Conservation (phyloP, 2,113 vertebrate species). For the Zosterops japonicus region DNA sequence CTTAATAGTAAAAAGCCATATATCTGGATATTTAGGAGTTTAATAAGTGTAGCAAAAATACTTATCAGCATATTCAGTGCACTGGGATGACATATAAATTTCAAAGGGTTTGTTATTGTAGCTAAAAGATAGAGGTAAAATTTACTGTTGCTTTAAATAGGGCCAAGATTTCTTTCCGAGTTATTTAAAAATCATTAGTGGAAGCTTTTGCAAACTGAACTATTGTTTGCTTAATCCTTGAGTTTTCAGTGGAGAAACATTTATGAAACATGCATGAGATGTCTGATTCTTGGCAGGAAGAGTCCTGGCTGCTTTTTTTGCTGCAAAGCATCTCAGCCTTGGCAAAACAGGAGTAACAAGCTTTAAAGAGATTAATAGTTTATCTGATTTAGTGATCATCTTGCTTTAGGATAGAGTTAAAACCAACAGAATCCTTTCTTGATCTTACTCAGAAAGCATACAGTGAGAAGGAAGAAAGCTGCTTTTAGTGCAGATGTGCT, state of each 20-base stretch:
- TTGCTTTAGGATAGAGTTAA: constrained; percentile 52
- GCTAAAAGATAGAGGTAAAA: background rate
- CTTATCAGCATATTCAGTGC: background rate
- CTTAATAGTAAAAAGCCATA: background rate
- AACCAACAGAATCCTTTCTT: constrained; percentile 34
- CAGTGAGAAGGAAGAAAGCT: background rate
- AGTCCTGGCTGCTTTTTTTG: constrained; percentile 10
- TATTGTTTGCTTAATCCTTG: constrained; percentile 30
- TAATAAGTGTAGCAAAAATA: background rate
- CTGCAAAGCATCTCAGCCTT: constrained; percentile 31
- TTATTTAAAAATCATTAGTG: constrained; percentile 40
- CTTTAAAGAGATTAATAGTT: constrained; percentile 67
- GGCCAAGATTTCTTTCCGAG: background rate
- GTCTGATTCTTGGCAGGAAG: constrained; percentile 39
- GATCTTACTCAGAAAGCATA: background rate
- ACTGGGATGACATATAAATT: background rate
- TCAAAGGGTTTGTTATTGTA: background rate
- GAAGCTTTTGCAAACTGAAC: background rate
- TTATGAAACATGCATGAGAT: constrained; percentile 62
- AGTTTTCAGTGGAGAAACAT: constrained; percentile 33
- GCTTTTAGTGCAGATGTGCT: constrained; percentile 3
- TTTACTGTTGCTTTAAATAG: constrained; percentile 5
- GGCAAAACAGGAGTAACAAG: constrained; percentile 43
- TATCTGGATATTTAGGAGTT: background rate
- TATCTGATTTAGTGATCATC: constrained; percentile 58